These are phyloP conservation scores for Pardosa pseudoannulata DNA, from an alignment of 2,888 invertebrate species.

Conservation along the genomic window DNA sequence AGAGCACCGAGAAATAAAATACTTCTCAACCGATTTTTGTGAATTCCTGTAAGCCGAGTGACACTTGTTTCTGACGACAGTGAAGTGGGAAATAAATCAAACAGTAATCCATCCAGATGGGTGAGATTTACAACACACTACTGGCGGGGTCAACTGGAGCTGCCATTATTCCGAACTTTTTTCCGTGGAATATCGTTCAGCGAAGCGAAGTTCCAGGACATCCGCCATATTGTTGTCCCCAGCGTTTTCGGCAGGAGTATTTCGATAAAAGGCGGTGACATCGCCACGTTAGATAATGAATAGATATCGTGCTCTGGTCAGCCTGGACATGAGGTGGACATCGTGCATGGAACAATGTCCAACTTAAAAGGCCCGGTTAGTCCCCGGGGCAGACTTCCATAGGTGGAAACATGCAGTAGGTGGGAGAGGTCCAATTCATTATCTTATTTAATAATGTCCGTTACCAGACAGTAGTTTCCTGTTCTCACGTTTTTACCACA, in stretches of 20 bases:
- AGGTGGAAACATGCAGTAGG: background rate
- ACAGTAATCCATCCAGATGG: conserved; percentile 13
- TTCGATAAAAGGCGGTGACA: conserved; percentile 55
- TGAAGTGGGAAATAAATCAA: conserved; percentile 8
- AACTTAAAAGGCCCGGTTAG: conserved; percentile 39
- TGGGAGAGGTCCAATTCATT: background rate
- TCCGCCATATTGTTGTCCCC: conserved; percentile 63
- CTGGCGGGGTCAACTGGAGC: conserved; percentile 56
- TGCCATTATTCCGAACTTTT: conserved; percentile 32
- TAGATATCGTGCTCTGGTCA: conserved; percentile 32
- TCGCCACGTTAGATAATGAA: conserved; percentile 66
- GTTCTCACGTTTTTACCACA: conserved; percentile 20
- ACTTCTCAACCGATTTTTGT: background rate
- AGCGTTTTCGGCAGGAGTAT: conserved; percentile 34
- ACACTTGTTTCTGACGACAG: background rate
- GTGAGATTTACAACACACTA: conserved; percentile 58
- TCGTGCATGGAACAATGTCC: conserved; percentile 47
- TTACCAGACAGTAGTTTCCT: background rate
- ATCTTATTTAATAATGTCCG: background rate
- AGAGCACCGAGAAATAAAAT: background rate
- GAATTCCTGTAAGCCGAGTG: background rate
- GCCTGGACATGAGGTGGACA: conserved; percentile 25
- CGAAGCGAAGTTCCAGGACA: conserved; percentile 64
- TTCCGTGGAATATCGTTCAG: conserved; percentile 34
- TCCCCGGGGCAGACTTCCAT: background rate